Percentiles rank a stretch among this genome's conserved stretches.
phyloP scores from a whole-genome alignment of 2,888 invertebrate species.

The Lepidocyrtoides sp. region DNA sequence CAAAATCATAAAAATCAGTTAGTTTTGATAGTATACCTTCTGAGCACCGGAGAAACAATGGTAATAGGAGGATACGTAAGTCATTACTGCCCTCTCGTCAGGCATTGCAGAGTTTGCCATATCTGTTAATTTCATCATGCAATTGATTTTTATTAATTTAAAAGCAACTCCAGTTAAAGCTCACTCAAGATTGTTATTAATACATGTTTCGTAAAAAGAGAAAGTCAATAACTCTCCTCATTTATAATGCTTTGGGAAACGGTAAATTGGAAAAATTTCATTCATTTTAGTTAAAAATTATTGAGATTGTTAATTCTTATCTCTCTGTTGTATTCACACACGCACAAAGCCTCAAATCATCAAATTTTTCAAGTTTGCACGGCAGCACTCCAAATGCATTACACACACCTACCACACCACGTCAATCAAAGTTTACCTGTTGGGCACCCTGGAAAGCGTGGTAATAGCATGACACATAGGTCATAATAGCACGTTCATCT shows the following conservation, averaged over 20 bases:
- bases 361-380: slow-evolving; percentile 18
- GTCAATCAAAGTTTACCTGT: slow-evolving; percentile 90
- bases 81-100: slow-evolving; percentile 99
- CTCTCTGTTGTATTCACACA: background rate
- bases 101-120: slow-evolving; percentile 99
- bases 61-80: slow-evolving; percentile 99
- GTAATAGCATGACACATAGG: slow-evolving; percentile 99
- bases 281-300: background rate
- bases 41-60: slow-evolving; percentile 99
- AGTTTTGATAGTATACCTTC: slow-evolving; percentile 92
- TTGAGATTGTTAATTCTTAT: slow-evolving; percentile 2
- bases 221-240: background rate
- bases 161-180: slow-evolving; percentile 33
- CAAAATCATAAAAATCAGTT: slow-evolving; percentile 84
- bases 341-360: slow-evolving; percentile 23
- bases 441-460: slow-evolving; percentile 99
- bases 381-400: background rate
- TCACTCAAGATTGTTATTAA: background rate
- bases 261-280: background rate
- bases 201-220: background rate
- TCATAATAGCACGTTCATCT: slow-evolving; percentile 99
- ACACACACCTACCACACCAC: slow-evolving; percentile 51
- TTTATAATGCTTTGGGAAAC: background rate
- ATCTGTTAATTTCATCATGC: slow-evolving; percentile 89
- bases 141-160: slow-evolving; percentile 43